Evolutionary conservation across 1,140 invertebrate species (phyloP).

Genomic region (Cotesia chilonis): DNA sequence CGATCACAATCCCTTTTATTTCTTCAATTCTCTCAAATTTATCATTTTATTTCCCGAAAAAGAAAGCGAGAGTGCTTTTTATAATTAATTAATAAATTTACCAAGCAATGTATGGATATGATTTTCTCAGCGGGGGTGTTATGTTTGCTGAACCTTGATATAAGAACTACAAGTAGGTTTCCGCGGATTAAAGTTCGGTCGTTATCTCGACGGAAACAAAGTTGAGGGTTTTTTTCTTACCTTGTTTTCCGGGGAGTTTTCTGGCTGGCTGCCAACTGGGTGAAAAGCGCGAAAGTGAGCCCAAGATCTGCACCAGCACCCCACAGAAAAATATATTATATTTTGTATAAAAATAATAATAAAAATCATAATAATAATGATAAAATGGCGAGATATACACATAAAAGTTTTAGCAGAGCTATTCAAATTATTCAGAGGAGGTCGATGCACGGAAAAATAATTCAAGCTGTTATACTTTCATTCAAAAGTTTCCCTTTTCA

Average conservation of each 20-base stretch:
- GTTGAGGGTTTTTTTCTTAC: slow-evolving; percentile 47
- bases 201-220: slow-evolving; percentile 49
- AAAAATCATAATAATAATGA: background rate
- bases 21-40: background rate
- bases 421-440: slow-evolving; percentile 56
- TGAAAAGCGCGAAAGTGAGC: slow-evolving; percentile 65
- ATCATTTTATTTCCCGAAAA: background rate
- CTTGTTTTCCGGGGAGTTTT: slow-evolving; percentile 20
- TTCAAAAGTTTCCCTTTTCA: too few relatives aligned
- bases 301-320: slow-evolving; percentile 54
- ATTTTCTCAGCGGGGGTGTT: slow-evolving; percentile 15
- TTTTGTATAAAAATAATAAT: background rate
- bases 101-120: slow-evolving; percentile 41
- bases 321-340: background rate
- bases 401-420: slow-evolving; percentile 50
- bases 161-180: too few relatives aligned
- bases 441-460: slow-evolving; percentile 17
- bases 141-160: too few relatives aligned
- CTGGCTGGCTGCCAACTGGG: slow-evolving; percentile 64
- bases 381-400: slow-evolving; percentile 3
- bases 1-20: background rate
- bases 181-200: slow-evolving; percentile 53
- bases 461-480: too few relatives aligned
- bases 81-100: slow-evolving; percentile 41
- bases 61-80: slow-evolving; percentile 38